Evolutionary conservation across 2,797 vertebrate species (phyloP).

Genomic region (Vultur gryphus): DNA sequence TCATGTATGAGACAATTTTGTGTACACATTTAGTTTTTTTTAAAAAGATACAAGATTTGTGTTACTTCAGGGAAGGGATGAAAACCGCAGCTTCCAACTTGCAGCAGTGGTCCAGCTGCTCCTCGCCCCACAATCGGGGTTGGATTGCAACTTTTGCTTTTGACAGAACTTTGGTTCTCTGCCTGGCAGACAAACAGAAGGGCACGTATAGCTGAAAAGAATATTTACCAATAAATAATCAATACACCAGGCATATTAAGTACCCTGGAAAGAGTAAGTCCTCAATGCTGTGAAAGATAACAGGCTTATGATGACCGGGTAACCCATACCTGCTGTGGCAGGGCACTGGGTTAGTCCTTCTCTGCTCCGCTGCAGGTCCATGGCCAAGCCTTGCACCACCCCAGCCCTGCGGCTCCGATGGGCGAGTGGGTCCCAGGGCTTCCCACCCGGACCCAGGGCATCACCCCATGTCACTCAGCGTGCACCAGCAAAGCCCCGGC

Average conservation of each 20-base stretch:
- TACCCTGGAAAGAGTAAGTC: too few species aligned
- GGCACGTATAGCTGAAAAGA: not conserved
- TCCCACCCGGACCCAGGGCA: not conserved
- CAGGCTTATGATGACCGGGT: accelerated
- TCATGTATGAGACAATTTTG: not conserved
- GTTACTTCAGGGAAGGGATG: not conserved
- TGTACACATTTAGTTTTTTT: not conserved
- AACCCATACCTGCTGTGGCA: too few species aligned
- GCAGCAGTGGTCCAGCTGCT: not conserved
- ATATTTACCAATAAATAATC: not conserved
- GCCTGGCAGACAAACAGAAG: not conserved
- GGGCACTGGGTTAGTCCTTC: not conserved
- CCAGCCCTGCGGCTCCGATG: not conserved
- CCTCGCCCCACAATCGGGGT: accelerated
- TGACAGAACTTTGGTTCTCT: not conserved
- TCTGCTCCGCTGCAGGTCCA: too few species aligned
- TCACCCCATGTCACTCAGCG: too few species aligned
- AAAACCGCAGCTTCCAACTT: not conserved
- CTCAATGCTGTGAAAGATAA: not conserved
- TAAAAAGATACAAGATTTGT: not conserved
- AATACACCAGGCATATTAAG: not conserved
- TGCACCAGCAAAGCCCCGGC: accelerated
- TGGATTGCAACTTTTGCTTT: not conserved
- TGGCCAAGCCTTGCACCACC: not conserved
- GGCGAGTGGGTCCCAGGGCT: accelerated